phyloP scores from a whole-genome alignment of 92 coral and sea anemone species.

The Parazoanthus darwini region DNA sequence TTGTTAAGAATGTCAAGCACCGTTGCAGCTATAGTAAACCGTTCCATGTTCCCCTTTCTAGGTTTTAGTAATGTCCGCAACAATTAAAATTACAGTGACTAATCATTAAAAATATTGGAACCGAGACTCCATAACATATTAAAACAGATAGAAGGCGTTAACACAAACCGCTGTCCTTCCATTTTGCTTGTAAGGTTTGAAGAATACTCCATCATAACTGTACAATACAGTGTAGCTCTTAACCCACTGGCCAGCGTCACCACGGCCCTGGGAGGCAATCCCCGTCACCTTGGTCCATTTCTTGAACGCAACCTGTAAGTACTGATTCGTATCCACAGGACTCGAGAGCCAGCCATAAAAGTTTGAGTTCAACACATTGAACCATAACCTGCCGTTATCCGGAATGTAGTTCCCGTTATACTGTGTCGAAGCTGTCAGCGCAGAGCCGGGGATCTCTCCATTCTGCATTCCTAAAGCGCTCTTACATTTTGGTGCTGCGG shows the following conservation, averaged over 20 bases:
- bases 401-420: slow-evolving; percentile 14
- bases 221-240: neutral
- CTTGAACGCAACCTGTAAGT: slow-evolving; percentile 24
- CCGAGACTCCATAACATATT: neutral
- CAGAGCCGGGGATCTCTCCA: slow-evolving; percentile 18
- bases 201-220: slow-evolving; percentile 34
- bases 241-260: slow-evolving; percentile 38
- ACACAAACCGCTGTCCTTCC: slow-evolving; percentile 14
- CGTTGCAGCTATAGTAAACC: too few species aligned
- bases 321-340: neutral
- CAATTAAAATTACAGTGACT: too few species aligned
- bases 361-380: neutral
- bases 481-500: slow-evolving; percentile 16
- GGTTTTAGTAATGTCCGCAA: too few species aligned
- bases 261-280: slow-evolving; percentile 31
- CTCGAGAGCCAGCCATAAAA: slow-evolving; percentile 9
- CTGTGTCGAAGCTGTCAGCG: slow-evolving; percentile 27
- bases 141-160: neutral
- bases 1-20: too few species aligned
- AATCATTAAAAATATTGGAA: too few species aligned
- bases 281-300: slow-evolving; percentile 36
- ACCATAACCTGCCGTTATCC: slow-evolving; percentile 1
- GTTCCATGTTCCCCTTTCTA: too few species aligned
- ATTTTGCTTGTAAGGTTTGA: slow-evolving; percentile 24
- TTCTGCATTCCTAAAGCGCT: slow-evolving; percentile 37